Conservation (phyloP, 2,888 invertebrate genomes). For the Abscondita cerata region DNA sequence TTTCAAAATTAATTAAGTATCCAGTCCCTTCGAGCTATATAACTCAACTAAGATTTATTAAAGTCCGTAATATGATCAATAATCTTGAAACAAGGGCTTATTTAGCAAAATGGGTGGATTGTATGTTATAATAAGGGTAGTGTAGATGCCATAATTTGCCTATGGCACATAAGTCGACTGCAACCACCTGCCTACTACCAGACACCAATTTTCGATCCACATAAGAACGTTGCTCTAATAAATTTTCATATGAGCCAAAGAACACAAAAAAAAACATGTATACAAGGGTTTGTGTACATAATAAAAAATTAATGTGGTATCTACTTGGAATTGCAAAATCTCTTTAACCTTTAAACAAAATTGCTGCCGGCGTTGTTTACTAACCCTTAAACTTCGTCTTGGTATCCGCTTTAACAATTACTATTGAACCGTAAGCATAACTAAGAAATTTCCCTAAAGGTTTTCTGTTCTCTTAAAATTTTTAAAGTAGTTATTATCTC, state of each 20-base stretch:
- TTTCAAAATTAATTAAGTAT: slow-evolving; percentile 18
- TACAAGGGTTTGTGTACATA: not conserved
- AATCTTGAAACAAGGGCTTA: slow-evolving; percentile 26
- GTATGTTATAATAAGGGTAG: slow-evolving; percentile 25
- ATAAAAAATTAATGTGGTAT: slow-evolving; percentile 3
- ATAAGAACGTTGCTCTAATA: not conserved
- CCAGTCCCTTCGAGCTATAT: not conserved
- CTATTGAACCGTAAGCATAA: slow-evolving; percentile 6
- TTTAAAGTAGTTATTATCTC: no score
- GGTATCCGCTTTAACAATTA: slow-evolving; percentile 7
- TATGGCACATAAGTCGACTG: slow-evolving; percentile 18
- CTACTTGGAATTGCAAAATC: slow-evolving; percentile 8
- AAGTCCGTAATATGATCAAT: slow-evolving; percentile 15
- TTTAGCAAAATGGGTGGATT: slow-evolving; percentile 30
- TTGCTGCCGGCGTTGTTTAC: not conserved
- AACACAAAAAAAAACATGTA: not conserved
- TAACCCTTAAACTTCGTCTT: not conserved
- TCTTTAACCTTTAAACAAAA: slow-evolving; percentile 4
- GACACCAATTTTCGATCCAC: not conserved
- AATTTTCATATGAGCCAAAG: not conserved
- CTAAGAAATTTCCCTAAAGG: slow-evolving; percentile 8
- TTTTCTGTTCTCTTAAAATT: not conserved
- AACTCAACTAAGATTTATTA: slow-evolving; percentile 9
- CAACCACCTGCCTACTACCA: slow-evolving; percentile 26
- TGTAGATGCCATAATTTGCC: slow-evolving; percentile 32